Conservation (phyloP, 1,140 invertebrate genomes). For the Arion vulgaris region DNA sequence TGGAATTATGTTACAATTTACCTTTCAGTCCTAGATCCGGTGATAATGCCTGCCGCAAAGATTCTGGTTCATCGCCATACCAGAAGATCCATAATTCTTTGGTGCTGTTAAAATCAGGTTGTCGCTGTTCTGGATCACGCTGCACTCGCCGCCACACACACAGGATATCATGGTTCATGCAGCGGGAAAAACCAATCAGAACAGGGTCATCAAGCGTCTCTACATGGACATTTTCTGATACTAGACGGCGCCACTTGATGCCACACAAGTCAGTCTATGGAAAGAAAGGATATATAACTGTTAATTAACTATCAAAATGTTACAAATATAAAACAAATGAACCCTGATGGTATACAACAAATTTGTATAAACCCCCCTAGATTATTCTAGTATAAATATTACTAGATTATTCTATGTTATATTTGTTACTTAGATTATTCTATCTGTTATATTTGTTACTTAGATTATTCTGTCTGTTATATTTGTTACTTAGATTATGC, state of each 20-base stretch:
- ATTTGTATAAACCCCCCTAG: no score
- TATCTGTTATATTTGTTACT: no score
- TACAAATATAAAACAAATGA: background rate
- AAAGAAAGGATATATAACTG: no score
- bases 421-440: no score
- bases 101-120: conserved; percentile 55
- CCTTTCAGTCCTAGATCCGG: conserved; percentile 78
- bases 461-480: no score
- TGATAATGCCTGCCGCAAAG: conserved; percentile 75
- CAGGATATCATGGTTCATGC: conserved; percentile 92
- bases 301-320: background rate
- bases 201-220: conserved; percentile 90
- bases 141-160: conserved; percentile 91
- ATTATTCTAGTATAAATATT: no score
- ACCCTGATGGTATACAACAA: background rate
- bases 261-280: conserved; percentile 95
- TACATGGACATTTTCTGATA: conserved; percentile 76
- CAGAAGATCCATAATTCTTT: conserved; percentile 99
- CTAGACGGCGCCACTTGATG: conserved; percentile 97
- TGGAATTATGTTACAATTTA: background rate
- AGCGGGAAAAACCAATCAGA: conserved; percentile 91
- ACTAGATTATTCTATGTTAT: no score
- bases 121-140: conserved; percentile 69
- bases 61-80: conserved; percentile 95
- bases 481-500: no score